Evolutionary conservation across 2,113 vertebrate species (phyloP).

Genomic region (Crotalus horridus): DNA sequence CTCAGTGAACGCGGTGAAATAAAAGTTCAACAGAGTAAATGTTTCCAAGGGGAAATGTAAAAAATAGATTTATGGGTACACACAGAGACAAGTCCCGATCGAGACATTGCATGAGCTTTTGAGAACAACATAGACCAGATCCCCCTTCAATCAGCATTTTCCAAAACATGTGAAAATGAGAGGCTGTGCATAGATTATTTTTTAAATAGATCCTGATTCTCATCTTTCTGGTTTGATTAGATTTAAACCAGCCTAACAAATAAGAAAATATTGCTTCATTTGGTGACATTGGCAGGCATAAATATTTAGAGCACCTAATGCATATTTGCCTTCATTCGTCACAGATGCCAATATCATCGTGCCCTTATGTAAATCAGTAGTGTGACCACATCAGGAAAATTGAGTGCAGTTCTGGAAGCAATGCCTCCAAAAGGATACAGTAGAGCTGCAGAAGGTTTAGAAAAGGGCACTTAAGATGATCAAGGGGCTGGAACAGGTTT

Average conservation of each 20-base stretch:
- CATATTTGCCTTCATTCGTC: no score
- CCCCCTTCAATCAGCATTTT: neutral
- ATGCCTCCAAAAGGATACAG: no score
- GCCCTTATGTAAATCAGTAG: no score
- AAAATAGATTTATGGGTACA: slow-evolving; percentile 35
- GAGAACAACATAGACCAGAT: neutral
- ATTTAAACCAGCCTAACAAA: neutral
- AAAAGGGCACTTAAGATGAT: no score
- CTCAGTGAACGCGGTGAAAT: neutral
- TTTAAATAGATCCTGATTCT: neutral
- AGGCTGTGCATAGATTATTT: slow-evolving; percentile 2
- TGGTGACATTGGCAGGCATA: neutral
- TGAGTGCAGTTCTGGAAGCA: no score
- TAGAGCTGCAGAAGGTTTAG: no score
- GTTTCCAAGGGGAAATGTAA: slow-evolving; percentile 20
- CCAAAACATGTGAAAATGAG: slow-evolving; percentile 1
- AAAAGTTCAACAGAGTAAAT: slow-evolving; percentile 20
- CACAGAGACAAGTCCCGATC: slow-evolving; percentile 17
- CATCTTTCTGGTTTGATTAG: neutral
- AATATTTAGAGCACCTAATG: neutral
- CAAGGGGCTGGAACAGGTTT: no score
- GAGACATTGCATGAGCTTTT: neutral
- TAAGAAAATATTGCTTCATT: neutral
- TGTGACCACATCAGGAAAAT: no score
- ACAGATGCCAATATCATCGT: no score